A percentile compares a stretch with the other conserved stretches of the same genome.
Conservation (phyloP, 2,888 invertebrate genomes). For the Cremastinae sp. region DNA sequence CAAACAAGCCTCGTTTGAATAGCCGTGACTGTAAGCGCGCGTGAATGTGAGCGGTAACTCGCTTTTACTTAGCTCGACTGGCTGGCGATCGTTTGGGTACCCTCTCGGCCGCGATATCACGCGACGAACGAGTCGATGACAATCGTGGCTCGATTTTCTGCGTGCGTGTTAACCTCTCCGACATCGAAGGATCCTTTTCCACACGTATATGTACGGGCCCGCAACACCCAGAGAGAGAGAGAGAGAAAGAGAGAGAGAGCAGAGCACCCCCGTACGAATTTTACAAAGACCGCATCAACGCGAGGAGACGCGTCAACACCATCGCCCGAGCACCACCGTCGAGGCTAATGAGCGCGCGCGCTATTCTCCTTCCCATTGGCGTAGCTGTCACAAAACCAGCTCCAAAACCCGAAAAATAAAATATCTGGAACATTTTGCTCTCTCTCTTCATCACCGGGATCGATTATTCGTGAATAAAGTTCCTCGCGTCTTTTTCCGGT, state of each 20-base stretch:
- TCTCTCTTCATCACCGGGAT: too few species aligned
- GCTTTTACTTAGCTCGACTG: constrained; percentile 55
- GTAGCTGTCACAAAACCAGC: constrained; percentile 61
- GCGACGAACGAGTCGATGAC: constrained; percentile 76
- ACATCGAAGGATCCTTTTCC: constrained; percentile 67
- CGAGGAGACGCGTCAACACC: constrained; percentile 67
- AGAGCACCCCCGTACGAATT: constrained; percentile 74
- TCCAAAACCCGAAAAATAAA: background rate
- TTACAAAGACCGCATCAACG: constrained; percentile 66
- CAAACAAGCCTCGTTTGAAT: constrained; percentile 5
- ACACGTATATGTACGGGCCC: constrained; percentile 1
- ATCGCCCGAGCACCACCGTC: constrained; percentile 69
- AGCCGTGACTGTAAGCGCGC: constrained; percentile 12
- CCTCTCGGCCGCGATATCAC: constrained; percentile 76
- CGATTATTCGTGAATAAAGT: too few species aligned
- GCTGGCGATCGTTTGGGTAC: constrained; percentile 55
- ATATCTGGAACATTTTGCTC: background rate
- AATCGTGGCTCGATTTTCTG: constrained; percentile 69
- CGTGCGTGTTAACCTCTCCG: constrained; percentile 49
- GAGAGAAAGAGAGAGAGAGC: too few species aligned
- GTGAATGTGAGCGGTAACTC: constrained; percentile 34
- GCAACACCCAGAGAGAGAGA: constrained; percentile 16
- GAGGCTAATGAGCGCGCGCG: constrained; percentile 74
- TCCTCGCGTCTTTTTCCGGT: too few species aligned
- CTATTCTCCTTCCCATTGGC: constrained; percentile 71